Base-by-base conservation (phyloP, 1,140 invertebrate species). In the Megathymus violae region DNA sequence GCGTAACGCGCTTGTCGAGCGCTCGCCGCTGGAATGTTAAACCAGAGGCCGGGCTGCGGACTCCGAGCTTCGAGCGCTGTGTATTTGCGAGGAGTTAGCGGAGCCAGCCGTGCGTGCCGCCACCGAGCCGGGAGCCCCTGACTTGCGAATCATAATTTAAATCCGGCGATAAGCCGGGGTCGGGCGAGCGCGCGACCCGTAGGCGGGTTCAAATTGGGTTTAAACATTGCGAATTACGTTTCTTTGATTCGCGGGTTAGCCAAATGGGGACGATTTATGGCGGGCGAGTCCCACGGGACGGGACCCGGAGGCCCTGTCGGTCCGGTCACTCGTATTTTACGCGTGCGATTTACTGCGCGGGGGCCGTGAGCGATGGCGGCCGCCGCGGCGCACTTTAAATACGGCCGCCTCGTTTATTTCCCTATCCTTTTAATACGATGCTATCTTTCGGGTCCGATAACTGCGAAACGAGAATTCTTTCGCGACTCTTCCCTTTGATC, bases 161-260 rank as follows among this genome's bases (percentile, higher is more conserved):
- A 59, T n/a, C n/a, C n/a, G n/a, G n/a, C n/a, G n/a, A n/a, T n/a
- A n/a, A n/a, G n/a, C 25, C 38, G 41, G 48, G 27, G 48, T 25
- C 11, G 43, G 10, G 13, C 48, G 52, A 44, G n/a, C n/a, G n/a
- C n/a, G 62, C 14, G 47, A 27, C 27, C 13, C 25, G n/a, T 7
- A 17, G n/a, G 27, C 19, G 59, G 31, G 61, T 65, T 66, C 61
- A 69, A 69, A 77, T 76, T 76, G 78, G 74, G 81, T 86, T 84
- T 81, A 82, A 80, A 78, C 80, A 79, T 82, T 79, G 75, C 74
- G 78, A 82, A 86, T 84, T 82, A 84, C 83, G 72, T 78, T 73
- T 79, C 72, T 80, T 80, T 76, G 79, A 80, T 82, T 82, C 81
- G 78, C 78, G 80, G 76, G 82, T 78, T 81, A 81, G 73, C 75